phyloP scores from a whole-genome alignment of 2,113 vertebrate species.

The Trachemys scripta region DNA sequence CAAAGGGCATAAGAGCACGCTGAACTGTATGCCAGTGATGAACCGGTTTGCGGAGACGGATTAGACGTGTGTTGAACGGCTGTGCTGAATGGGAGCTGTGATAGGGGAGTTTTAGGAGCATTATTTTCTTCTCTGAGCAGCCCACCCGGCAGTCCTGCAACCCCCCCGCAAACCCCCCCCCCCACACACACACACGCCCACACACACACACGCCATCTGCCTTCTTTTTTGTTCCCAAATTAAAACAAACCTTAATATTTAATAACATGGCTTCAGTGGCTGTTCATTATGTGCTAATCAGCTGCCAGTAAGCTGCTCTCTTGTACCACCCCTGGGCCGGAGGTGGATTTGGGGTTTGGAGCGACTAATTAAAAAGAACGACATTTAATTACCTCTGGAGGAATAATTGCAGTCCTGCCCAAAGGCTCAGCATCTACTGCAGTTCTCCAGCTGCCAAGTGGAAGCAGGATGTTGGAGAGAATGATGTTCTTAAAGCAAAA shows the following conservation, averaged over 20 bases:
- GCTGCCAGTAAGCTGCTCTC: fast-evolving
- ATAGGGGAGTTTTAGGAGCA: not conserved
- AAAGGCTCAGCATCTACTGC: not conserved
- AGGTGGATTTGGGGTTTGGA: not conserved
- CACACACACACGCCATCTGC: not conserved
- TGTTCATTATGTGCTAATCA: not conserved
- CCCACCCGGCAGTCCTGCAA: not conserved
- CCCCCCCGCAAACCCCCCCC: no score
- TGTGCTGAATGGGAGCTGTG: not conserved
- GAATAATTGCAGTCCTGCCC: fast-evolving
- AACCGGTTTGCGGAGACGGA: fast-evolving
- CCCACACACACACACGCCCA: no score
- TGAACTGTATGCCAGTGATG: not conserved
- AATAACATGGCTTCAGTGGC: not conserved
- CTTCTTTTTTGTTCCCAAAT: not conserved
- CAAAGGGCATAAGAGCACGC: not conserved
- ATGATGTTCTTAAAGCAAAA: fast-evolving
- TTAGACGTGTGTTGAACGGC: not conserved
- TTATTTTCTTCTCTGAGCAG: not conserved
- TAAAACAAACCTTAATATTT: not conserved
- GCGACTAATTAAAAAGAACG: not conserved
- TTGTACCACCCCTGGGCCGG: not conserved
- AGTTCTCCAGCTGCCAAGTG: not conserved
- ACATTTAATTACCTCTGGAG: fast-evolving
- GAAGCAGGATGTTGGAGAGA: fast-evolving